A percentile compares a stretch with the other conserved stretches of the same genome.
Evolutionary conservation across 1,140 invertebrate genomes (phyloP).

Genomic region (Drosophila mojavensis): DNA sequence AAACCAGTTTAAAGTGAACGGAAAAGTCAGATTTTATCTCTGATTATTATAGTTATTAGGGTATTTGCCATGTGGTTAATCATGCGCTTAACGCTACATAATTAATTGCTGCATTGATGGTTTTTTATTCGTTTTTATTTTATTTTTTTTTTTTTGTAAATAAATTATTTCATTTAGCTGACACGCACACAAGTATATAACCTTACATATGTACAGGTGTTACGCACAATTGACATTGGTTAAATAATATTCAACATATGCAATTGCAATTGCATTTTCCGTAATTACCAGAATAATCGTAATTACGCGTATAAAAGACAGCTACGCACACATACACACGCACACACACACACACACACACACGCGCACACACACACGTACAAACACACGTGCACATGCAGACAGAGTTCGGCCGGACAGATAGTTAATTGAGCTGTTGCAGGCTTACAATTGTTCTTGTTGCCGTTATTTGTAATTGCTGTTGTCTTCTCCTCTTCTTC

Average conservation of each 20-base stretch:
- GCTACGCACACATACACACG: conserved; percentile 25
- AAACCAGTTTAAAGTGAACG: too few species aligned
- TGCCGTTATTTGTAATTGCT: conserved; percentile 54
- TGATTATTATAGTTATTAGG: too few species aligned
- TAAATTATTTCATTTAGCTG: conserved; percentile 20
- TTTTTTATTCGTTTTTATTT: background rate
- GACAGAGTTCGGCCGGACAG: conserved; percentile 40
- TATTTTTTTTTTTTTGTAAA: conserved; percentile 5
- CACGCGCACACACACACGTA: conserved; percentile 14
- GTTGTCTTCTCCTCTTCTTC: conserved; percentile 26
- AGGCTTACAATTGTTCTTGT: conserved; percentile 76
- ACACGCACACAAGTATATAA: conserved; percentile 8
- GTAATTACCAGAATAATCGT: conserved; percentile 77
- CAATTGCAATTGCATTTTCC: conserved; percentile 63
- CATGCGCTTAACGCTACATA: conserved; percentile 13
- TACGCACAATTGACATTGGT: conserved; percentile 33
- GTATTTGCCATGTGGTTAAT: too few species aligned
- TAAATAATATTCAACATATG: conserved; percentile 70
- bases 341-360: conserved; percentile 19
- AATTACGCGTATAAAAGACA: conserved; percentile 66
- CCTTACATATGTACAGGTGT: conserved; percentile 4
- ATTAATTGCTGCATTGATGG: conserved; percentile 30
- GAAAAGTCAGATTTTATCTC: too few species aligned
- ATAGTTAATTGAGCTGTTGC: conserved; percentile 79
- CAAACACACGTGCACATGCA: conserved; percentile 15